Evolutionary conservation across 1,140 invertebrate species (phyloP).

Genomic region (Caenorhabditis brenneri): DNA sequence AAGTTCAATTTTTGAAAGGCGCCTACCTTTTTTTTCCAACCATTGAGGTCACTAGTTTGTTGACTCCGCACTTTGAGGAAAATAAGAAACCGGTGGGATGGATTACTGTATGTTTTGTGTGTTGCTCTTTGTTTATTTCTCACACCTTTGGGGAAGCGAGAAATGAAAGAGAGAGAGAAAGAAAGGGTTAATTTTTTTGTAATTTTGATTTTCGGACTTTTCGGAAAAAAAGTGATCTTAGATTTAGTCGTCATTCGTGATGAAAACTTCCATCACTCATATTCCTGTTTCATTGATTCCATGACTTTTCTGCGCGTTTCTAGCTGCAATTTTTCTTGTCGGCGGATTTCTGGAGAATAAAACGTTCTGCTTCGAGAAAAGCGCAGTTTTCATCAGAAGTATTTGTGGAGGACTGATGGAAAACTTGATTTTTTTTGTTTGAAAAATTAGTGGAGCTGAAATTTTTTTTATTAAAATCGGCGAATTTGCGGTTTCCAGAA

Average conservation of each 20-base stretch:
- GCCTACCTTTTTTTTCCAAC: not conserved
- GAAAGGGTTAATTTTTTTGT: not conserved
- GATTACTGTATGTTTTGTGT: constrained; percentile 31
- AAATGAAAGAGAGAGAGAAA: not conserved
- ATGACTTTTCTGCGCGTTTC: too few relatives aligned
- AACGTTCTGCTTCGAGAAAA: too few relatives aligned
- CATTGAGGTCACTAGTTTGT: constrained; percentile 14
- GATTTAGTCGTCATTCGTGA: not conserved
- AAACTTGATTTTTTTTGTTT: too few relatives aligned
- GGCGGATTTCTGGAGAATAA: too few relatives aligned
- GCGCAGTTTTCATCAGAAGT: too few relatives aligned
- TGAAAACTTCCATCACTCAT: too few relatives aligned
- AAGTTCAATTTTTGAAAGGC: constrained; percentile 33
- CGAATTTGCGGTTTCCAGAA: too few relatives aligned
- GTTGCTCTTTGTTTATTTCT: constrained; percentile 26
- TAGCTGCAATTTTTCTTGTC: too few relatives aligned
- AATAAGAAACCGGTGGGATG: not conserved
- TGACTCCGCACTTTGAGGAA: not conserved
- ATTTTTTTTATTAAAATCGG: too few relatives aligned
- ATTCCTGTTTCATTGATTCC: too few relatives aligned
- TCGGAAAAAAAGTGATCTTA: not conserved
- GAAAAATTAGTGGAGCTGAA: too few relatives aligned
- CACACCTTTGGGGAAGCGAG: not conserved
- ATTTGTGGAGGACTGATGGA: too few relatives aligned
- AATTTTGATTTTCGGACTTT: constrained; percentile 11